Conservation (phyloP, 2,888 invertebrate species). For the Cryptophagus acutangulus region DNA sequence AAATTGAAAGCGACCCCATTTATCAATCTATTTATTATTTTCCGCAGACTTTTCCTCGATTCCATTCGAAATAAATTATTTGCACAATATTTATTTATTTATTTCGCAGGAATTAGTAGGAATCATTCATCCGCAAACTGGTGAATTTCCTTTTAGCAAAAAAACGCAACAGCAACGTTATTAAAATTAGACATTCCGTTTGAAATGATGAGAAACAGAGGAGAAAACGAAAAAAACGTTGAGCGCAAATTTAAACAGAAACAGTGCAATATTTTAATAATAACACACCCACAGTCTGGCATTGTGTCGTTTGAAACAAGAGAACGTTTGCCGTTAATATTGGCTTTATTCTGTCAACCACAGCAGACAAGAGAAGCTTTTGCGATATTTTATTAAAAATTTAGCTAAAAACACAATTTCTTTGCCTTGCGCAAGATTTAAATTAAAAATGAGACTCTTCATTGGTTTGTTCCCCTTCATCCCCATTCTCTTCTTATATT, state of each 20-base stretch:
- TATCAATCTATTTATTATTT: constrained; percentile 13
- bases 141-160: background rate
- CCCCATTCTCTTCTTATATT: no score
- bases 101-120: no score
- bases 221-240: background rate
- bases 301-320: constrained; percentile 1
- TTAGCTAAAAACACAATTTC: constrained; percentile 16
- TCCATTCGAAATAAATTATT: no score
- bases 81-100: no score
- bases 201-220: background rate
- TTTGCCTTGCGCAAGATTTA: background rate
- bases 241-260: background rate
- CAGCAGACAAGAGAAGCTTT: constrained; percentile 12
- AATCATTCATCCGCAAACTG: no score
- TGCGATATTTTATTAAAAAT: constrained; percentile 20
- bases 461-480: no score
- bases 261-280: constrained; percentile 2
- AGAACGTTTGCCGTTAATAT: constrained; percentile 15
- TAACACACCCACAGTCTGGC: no score
- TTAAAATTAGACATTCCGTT: constrained; percentile 1
- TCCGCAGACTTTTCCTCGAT: no score
- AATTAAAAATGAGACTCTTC: constrained; percentile 1
- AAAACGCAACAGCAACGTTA: background rate
- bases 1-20: constrained; percentile 9
- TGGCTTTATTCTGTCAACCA: constrained; percentile 18